Base-by-base conservation (phyloP, 1,140 invertebrate species). In the Drosophila takahashii region DNA sequence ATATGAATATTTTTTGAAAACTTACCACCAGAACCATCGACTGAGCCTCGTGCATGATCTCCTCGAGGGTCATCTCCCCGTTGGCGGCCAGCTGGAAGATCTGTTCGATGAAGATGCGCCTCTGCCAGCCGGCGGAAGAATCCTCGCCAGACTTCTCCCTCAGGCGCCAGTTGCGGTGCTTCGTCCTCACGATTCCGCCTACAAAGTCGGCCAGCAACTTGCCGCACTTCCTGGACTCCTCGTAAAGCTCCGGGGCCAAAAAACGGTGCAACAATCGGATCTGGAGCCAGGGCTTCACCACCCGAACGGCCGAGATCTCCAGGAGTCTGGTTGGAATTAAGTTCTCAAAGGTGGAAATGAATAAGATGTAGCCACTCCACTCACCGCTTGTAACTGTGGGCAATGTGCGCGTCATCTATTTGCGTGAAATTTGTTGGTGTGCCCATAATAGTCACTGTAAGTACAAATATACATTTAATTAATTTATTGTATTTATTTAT, bases 1-100 rank as follows among this genome's bases (percentile, higher is more conserved):
- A 32, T 8, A 32, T 1, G 6, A 3, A 32, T 9, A 32, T 32
- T 7, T 29, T 29, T 32, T 9, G 8, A 32, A 2, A 2, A 70
- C 81, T 84, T 15, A 91, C 90, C 90, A 91, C 90, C 45, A 91
- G 41, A 0, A 91, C 81, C 90, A 91, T 91, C 4, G 90, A 91
- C 42, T 91, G 86, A 0, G 90, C 78, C 72, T 91, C 90, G 47
- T 91, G 71, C 67, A 90, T 86, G 41, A 91, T 89, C 32, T 91
- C 90, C 62, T 91, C 73, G 16, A 90, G 56, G 2, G 84, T 89
- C 26, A 91, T 45, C 36, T 91, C 87, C 0, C 87, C 87, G 6
- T 75, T 79, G 54, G 90, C 90, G 6, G 87, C 90, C 84, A 91
- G 53, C 16, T 90, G 78, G 22, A 91, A 91, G 64, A 91, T 89